Percentiles rank a stretch among this genome's conserved stretches.
These are phyloP conservation scores for Zaprionus gabonicus DNA, from an alignment of 1,140 invertebrate species.

Conservation along the genomic window DNA sequence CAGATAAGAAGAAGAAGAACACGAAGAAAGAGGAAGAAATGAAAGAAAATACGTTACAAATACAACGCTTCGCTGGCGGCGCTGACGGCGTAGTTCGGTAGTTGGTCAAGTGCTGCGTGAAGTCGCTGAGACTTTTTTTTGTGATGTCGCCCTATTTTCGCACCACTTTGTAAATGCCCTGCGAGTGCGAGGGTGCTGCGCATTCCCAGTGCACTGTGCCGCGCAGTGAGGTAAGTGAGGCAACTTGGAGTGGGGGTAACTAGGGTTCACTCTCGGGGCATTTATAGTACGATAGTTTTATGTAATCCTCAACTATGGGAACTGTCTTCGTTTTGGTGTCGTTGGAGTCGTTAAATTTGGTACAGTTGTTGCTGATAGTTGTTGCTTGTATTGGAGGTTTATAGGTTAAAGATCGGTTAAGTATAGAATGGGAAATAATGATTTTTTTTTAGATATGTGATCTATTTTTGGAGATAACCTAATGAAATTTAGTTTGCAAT, in stretches of 20 bases:
- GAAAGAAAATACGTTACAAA: constrained; percentile 76
- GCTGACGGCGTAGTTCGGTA: constrained; percentile 43
- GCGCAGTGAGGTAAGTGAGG: too few relatives aligned
- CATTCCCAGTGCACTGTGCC: not conserved
- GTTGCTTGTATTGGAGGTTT: not conserved
- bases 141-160: constrained; percentile 64
- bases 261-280: not conserved
- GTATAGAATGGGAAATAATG: not conserved
- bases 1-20: not conserved
- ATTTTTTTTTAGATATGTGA: not conserved
- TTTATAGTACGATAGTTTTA: not conserved
- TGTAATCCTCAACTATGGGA: not conserved
- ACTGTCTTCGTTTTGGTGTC: not conserved
- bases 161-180: constrained; percentile 35
- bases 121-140: constrained; percentile 52
- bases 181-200: not conserved
- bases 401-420: not conserved
- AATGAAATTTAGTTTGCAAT: too few relatives aligned
- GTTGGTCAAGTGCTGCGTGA: constrained; percentile 68
- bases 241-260: not conserved
- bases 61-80: constrained; percentile 62
- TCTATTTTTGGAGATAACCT: too few relatives aligned
- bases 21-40: constrained; percentile 1
- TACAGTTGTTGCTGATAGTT: not conserved
- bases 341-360: not conserved